Base-by-base conservation (phyloP, 2,113 vertebrate species). In the Malurus alboscapulatus region DNA sequence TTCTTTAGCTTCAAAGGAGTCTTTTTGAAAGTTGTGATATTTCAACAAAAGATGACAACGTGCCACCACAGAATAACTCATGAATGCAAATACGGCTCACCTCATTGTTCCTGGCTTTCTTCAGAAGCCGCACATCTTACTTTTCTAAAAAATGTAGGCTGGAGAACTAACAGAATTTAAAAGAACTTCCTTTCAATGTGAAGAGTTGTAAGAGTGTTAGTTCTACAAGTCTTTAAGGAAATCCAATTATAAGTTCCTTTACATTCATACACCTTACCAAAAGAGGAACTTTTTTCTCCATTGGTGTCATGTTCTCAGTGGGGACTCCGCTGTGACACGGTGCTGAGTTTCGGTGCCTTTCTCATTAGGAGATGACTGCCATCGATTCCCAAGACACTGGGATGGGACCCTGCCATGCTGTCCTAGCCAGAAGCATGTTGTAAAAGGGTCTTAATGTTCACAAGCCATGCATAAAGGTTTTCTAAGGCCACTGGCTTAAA, bases 131-230 rank as follows among this genome's bases (percentile, higher is more conserved):
- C 86, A 97, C 94, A 98, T 97, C 97, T 97, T 93, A 96, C 95
- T 97, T 96, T 92, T 97, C 98, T 97, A 93, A 97, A 98, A 98
- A 97, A 96, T 95, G 97, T 95, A 96, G 96, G 97, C 94, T 97
- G 97, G 95, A 96, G 97, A 97, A 96, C 97, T 98, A 97, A 98
- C 96, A 96, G 97, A 98, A 98, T 97, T 97, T 97, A 97, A 98
- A 98, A 97, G 96, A 96, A 95, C 94, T 97, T 97, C 90, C 95
- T 97, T 98, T 97, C 96, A 97, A 93, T 96, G 90, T 97, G 96
- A 97, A 96, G 97, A 97, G 95, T 95, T 97, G 97, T 94, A 96
- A 98, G 97, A 95, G 93, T 97, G 92, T 96, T 97, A 97, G 95
- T 97, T 97, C 96, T 97, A 95, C 86, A 93, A 95, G 86, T 97